A percentile compares a stretch with the other conserved stretches of the same genome.
Evolutionary conservation across 1,140 invertebrate genomes (phyloP).

Genomic region (Drosophila kurseongensis): DNA sequence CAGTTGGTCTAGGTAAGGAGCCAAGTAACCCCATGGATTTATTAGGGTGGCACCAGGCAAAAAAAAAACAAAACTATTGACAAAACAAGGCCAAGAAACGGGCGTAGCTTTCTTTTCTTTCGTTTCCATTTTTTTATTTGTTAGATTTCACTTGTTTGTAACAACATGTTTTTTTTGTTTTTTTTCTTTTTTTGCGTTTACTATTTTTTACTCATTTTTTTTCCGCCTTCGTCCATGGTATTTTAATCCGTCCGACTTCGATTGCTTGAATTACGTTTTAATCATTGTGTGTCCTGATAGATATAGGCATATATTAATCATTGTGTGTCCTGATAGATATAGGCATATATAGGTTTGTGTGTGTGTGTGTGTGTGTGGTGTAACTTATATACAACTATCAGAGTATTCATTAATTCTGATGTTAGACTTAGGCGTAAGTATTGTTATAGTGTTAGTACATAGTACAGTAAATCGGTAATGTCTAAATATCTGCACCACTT

Average conservation of each 20-base stretch:
- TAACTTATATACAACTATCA: constrained; percentile 49
- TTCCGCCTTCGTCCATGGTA: constrained; percentile 7
- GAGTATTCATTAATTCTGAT: constrained; percentile 40
- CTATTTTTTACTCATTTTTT: constrained; percentile 13
- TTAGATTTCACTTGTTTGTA: constrained; percentile 49
- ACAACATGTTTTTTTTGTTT: constrained; percentile 34
- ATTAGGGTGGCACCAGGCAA: constrained; percentile 10
- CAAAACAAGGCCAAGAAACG: constrained; percentile 52
- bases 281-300: constrained; percentile 47
- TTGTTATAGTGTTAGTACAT: constrained; percentile 36
- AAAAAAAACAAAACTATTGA: constrained; percentile 55
- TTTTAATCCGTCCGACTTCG: constrained; percentile 7
- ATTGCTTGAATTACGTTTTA: constrained; percentile 49
- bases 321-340: constrained; percentile 45
- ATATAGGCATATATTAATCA: constrained; percentile 36
- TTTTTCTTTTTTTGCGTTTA: constrained; percentile 8
- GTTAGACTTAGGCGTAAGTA: constrained; percentile 40
- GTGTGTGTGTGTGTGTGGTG: constrained; percentile 16
- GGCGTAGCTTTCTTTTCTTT: constrained; percentile 16
- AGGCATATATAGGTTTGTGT: constrained; percentile 21
- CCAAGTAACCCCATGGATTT: neutral
- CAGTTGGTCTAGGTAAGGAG: constrained; percentile 47
- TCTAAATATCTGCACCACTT: constrained; percentile 36
- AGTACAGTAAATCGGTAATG: constrained; percentile 34
- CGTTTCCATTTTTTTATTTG: constrained; percentile 33